Conservation (phyloP, 2,113 vertebrate species). For the Nannospalax galili region DNA sequence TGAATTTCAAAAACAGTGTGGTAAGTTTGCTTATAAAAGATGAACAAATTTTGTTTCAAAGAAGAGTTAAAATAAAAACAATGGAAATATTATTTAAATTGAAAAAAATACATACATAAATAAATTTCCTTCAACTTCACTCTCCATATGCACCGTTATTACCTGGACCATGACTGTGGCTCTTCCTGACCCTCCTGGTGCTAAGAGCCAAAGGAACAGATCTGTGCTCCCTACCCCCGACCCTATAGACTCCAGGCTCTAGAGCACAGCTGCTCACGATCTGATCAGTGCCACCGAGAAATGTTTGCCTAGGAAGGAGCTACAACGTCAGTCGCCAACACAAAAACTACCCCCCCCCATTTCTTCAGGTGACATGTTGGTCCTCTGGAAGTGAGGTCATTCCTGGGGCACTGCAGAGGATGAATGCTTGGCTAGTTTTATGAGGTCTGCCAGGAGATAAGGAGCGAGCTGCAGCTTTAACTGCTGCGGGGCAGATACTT, state of each 20-base stretch:
- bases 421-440: constrained; percentile 78
- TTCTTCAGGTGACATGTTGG: constrained; percentile 34
- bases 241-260: neutral
- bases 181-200: accelerated
- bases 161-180: accelerated
- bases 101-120: accelerated
- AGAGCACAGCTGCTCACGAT: neutral
- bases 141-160: neutral
- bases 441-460: constrained; percentile 82
- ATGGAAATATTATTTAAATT: neutral
- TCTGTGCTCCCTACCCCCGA: too few relatives aligned
- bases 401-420: constrained; percentile 63
- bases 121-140: neutral
- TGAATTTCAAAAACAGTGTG: neutral
- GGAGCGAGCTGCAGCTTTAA: constrained; percentile 75
- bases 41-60: neutral
- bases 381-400: constrained; percentile 75
- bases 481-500: constrained; percentile 80
- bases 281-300: neutral
- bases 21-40: neutral
- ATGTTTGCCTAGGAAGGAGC: neutral
- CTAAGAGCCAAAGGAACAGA: neutral
- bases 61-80: neutral
- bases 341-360: constrained; percentile 25
- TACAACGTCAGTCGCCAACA: neutral